A percentile compares a stretch with the other conserved stretches of the same genome.
Conservation (phyloP, 1,140 invertebrate genomes). For the Pantala flavescens region DNA sequence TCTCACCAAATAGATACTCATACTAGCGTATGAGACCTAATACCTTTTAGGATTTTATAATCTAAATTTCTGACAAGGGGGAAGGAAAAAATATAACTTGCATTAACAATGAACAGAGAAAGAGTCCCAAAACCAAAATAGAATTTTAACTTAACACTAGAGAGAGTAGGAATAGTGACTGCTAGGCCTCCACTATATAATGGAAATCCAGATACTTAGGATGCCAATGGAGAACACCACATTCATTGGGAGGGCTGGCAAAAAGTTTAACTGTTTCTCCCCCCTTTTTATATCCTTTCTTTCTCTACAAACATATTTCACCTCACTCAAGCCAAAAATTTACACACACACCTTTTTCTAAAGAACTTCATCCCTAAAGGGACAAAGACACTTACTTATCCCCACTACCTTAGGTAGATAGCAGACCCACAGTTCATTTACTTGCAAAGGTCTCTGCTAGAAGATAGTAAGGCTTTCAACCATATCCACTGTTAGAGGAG, state of each 20-base stretch:
- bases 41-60: background rate
- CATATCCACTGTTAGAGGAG: background rate
- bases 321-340: background rate
- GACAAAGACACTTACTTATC: background rate
- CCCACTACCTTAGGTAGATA: background rate
- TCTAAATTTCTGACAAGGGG: too few species aligned
- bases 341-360: conserved; percentile 2
- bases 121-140: conserved; percentile 3
- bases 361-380: background rate
- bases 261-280: background rate
- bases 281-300: background rate
- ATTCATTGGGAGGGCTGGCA: background rate
- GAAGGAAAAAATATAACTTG: background rate
- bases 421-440: background rate
- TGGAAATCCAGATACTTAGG: background rate
- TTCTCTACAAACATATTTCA: background rate
- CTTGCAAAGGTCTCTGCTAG: conserved; percentile 3
- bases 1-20: background rate
- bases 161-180: background rate
- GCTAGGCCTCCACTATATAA: background rate
- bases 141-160: background rate
- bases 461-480: background rate
- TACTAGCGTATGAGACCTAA: background rate
- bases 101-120: conserved; percentile 4
- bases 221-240: background rate